These are phyloP conservation scores for Spilarctia lutea DNA, from an alignment of 2,888 invertebrate species.

Conservation along the genomic window DNA sequence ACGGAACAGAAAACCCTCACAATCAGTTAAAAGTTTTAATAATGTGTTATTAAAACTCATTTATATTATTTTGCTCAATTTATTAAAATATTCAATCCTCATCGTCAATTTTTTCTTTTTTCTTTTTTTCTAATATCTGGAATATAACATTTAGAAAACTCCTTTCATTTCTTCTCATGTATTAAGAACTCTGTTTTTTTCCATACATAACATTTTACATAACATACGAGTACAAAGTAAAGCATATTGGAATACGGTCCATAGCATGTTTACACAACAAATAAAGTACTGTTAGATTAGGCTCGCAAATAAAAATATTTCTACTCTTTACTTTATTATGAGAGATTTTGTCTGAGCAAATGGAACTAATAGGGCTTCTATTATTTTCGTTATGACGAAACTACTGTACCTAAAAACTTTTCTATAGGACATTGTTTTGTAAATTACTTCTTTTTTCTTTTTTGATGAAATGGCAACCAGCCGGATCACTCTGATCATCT, in stretches of 20 bases:
- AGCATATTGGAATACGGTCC: not conserved
- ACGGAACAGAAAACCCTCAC: too few relatives aligned
- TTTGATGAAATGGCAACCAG: too few relatives aligned
- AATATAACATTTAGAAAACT: not conserved
- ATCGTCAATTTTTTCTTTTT: too few relatives aligned
- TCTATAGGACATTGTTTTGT: not conserved
- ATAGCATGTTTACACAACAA: slow-evolving; percentile 18
- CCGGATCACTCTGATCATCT: too few relatives aligned
- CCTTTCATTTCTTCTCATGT: not conserved
- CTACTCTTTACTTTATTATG: slow-evolving; percentile 5
- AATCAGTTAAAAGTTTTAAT: too few relatives aligned
- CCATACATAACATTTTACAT: too few relatives aligned
- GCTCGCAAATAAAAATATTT: slow-evolving; percentile 31
- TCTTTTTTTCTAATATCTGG: too few relatives aligned
- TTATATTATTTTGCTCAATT: too few relatives aligned
- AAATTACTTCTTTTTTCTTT: too few relatives aligned
- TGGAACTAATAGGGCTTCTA: slow-evolving; percentile 26
- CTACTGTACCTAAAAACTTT: slow-evolving; percentile 1
- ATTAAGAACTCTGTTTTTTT: slow-evolving; percentile 4
- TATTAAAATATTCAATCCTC: too few relatives aligned
- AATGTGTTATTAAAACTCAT: not conserved
- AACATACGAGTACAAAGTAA: not conserved
- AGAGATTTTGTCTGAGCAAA: slow-evolving; percentile 29
- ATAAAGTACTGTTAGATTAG: slow-evolving; percentile 21
- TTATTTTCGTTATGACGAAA: slow-evolving; percentile 16